Percentiles rank a stretch among this genome's conserved stretches.
Evolutionary conservation across 1,140 invertebrate genomes (phyloP).

Genomic region (Drosophila kikkawai): DNA sequence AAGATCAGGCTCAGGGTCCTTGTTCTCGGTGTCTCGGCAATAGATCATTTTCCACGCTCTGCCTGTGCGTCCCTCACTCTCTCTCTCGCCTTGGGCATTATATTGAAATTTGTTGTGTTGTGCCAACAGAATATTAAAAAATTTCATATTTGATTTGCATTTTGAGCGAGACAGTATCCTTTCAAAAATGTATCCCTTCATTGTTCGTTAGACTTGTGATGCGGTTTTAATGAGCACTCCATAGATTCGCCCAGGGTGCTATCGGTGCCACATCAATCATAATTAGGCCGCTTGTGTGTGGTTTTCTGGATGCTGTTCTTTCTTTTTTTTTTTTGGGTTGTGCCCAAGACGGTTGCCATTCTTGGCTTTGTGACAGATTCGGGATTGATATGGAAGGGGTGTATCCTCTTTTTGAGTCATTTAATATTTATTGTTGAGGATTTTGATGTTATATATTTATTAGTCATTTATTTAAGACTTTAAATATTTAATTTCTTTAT

Average conservation of each 20-base stretch:
- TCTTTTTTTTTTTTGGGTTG: slow-evolving; percentile 30
- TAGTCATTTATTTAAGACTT: too few relatives aligned
- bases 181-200: slow-evolving; percentile 19
- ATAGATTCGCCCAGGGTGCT: slow-evolving; percentile 24
- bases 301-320: slow-evolving; percentile 33
- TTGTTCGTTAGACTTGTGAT: slow-evolving; percentile 65
- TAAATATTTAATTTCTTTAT: neutral
- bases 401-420: neutral
- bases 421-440: neutral
- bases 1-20: slow-evolving; percentile 65
- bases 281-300: slow-evolving; percentile 70
- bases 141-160: slow-evolving; percentile 84
- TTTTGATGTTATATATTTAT: neutral
- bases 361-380: slow-evolving; percentile 36
- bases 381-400: slow-evolving; percentile 9
- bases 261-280: slow-evolving; percentile 72
- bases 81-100: slow-evolving; percentile 34
- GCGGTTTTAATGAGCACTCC: slow-evolving; percentile 75
- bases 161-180: slow-evolving; percentile 33
- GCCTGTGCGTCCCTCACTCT: slow-evolving; percentile 30
- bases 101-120: slow-evolving; percentile 83
- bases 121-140: slow-evolving; percentile 83
- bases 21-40: slow-evolving; percentile 54
- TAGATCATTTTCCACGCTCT: slow-evolving; percentile 83
- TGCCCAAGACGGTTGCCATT: slow-evolving; percentile 34